Conservation (phyloP, 2,113 vertebrate genomes). For the Grantiella picta region DNA sequence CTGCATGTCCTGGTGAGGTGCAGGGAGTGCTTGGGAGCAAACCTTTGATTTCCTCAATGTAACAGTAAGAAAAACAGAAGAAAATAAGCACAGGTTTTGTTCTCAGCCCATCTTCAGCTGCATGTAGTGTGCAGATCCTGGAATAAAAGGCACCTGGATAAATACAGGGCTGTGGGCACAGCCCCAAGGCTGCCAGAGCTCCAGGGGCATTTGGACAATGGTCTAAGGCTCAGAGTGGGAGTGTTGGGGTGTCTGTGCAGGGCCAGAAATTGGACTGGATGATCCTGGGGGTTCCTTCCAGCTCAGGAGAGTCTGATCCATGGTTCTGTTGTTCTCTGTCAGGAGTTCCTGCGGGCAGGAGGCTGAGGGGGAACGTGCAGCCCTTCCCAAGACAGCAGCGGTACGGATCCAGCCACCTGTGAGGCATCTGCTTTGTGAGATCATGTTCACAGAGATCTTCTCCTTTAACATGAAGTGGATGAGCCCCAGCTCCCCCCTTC, state of each 20-base stretch:
- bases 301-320: not conserved
- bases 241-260: not conserved
- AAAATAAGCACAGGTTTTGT: not conserved
- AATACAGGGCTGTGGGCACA: accelerated
- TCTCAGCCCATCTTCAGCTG: not conserved
- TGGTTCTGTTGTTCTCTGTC: not conserved
- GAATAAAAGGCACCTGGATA: not conserved
- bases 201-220: too few relatives aligned
- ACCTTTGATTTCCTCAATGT: not conserved
- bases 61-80: not conserved
- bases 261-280: not conserved
- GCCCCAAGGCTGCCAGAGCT: not conserved
- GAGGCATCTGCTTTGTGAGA: not conserved
- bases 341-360: not conserved
- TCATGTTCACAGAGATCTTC: not conserved
- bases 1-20: accelerated
- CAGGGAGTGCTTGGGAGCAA: not conserved
- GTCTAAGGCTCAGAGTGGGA: not conserved
- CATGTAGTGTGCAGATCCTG: not conserved
- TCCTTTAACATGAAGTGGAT: not conserved
- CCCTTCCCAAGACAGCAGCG: accelerated
- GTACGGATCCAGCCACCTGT: accelerated
- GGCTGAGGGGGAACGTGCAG: accelerated
- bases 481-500: not conserved
- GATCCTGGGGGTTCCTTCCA: not conserved